Evolutionary conservation across 2,888 invertebrate species (phyloP).

Genomic region (Eupelmus urozonus): DNA sequence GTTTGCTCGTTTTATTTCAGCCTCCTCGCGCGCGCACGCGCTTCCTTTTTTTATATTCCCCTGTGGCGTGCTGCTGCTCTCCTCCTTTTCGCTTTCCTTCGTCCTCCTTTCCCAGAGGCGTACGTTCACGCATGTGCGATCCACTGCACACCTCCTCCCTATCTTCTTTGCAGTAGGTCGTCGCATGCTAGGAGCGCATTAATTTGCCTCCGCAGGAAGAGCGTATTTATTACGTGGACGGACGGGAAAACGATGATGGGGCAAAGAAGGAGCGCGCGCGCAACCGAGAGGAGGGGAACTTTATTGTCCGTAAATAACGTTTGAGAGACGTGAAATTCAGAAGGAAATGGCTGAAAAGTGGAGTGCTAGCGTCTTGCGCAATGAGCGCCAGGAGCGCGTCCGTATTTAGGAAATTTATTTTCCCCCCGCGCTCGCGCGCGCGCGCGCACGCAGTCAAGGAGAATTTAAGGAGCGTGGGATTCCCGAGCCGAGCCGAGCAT

Average conservation of each 20-base stretch:
- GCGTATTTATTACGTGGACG: constrained; percentile 25
- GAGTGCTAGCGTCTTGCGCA: too few relatives aligned
- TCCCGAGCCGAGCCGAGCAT: too few relatives aligned
- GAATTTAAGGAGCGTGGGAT: too few relatives aligned
- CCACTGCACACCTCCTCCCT: too few relatives aligned
- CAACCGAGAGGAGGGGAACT: background rate
- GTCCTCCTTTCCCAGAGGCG: constrained; percentile 51
- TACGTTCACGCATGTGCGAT: background rate
- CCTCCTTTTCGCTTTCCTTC: constrained; percentile 61
- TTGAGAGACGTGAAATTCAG: constrained; percentile 25
- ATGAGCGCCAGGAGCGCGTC: too few relatives aligned
- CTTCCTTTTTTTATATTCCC: too few relatives aligned
- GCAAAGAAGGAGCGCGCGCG: background rate
- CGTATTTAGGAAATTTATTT: too few relatives aligned
- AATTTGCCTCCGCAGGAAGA: constrained; percentile 32
- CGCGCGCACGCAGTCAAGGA: too few relatives aligned
- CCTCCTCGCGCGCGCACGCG: too few relatives aligned
- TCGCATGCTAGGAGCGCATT: constrained; percentile 45
- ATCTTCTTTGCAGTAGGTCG: too few relatives aligned
- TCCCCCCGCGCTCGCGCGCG: too few relatives aligned
- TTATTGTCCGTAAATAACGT: constrained; percentile 21
- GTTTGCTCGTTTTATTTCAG: constrained; percentile 46
- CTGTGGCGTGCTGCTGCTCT: constrained; percentile 11
- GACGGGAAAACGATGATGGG: background rate
- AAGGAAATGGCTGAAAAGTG: background rate